Evolutionary conservation across 2,888 invertebrate species (phyloP).

Genomic region (Troides aeacus): DNA sequence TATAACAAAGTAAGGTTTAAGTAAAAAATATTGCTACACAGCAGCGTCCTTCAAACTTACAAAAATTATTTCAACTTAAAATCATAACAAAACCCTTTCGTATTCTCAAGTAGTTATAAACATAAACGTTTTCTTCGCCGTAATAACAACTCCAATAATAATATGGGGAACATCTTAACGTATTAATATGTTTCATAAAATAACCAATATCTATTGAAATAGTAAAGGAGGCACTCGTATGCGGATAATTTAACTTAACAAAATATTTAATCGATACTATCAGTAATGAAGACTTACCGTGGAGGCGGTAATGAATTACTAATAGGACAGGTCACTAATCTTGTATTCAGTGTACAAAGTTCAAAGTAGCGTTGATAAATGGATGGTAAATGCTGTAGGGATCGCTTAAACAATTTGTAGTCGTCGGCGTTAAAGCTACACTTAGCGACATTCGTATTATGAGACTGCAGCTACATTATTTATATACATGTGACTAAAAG

Average conservation of each 20-base stretch:
- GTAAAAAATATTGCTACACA: no score
- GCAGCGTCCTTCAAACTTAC: no score
- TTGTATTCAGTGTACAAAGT: constrained; percentile 10
- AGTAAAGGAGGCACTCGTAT: background rate
- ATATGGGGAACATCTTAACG: no score
- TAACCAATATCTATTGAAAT: no score
- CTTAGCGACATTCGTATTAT: constrained; percentile 5
- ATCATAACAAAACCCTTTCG: no score
- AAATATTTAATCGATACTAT: background rate
- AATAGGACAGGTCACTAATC: constrained; percentile 10
- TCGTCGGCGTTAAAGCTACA: constrained; percentile 4
- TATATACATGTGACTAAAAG: background rate
- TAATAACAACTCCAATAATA: no score
- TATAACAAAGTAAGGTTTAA: no score
- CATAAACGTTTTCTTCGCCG: no score
- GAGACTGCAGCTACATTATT: constrained; percentile 18
- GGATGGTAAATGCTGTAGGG: constrained; percentile 1
- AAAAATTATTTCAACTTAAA: no score
- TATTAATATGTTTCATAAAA: no score
- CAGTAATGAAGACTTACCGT: background rate
- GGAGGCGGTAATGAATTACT: background rate
- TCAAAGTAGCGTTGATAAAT: constrained; percentile 10
- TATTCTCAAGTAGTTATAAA: no score
- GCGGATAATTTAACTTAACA: background rate
- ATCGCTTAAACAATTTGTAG: constrained; percentile 20